phyloP scores from a whole-genome alignment of 2,797 vertebrate species.

The Rhinatrema bivittatum region DNA sequence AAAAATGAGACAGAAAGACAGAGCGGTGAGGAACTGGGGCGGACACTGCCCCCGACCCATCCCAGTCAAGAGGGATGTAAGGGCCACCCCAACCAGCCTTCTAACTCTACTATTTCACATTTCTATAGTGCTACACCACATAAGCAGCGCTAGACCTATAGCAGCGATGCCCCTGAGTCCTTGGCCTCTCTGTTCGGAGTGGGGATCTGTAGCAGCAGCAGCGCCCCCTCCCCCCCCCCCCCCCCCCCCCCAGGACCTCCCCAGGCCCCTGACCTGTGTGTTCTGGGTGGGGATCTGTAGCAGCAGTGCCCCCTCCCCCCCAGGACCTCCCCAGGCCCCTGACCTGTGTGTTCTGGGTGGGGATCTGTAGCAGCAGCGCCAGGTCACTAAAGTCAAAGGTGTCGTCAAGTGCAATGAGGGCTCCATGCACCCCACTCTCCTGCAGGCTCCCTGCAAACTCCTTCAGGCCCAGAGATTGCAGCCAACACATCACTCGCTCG shows the following conservation, averaged over 20 bases:
- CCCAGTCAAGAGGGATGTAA: too few relatives aligned
- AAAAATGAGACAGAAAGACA: not conserved
- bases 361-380: constrained; percentile 84
- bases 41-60: not conserved
- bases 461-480: constrained; percentile 80
- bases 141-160: too few relatives aligned
- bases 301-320: not conserved
- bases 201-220: not conserved
- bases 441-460: constrained; percentile 85
- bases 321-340: not conserved
- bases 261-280: constrained; percentile 63
- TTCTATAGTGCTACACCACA: too few relatives aligned
- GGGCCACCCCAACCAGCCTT: too few relatives aligned
- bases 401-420: constrained; percentile 83
- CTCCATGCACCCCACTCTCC: constrained; percentile 83
- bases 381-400: constrained; percentile 88
- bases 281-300: constrained; percentile 82
- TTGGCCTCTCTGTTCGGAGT: too few relatives aligned
- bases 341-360: constrained; percentile 86
- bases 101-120: too few relatives aligned
- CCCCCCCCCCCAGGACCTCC: not conserved
- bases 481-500: constrained; percentile 88
- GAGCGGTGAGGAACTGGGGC: too few relatives aligned
- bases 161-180: too few relatives aligned
- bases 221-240: not conserved